These are phyloP conservation scores for Lasius fuliginosus DNA, from an alignment of 2,888 invertebrate genomes.

Conservation along the genomic window DNA sequence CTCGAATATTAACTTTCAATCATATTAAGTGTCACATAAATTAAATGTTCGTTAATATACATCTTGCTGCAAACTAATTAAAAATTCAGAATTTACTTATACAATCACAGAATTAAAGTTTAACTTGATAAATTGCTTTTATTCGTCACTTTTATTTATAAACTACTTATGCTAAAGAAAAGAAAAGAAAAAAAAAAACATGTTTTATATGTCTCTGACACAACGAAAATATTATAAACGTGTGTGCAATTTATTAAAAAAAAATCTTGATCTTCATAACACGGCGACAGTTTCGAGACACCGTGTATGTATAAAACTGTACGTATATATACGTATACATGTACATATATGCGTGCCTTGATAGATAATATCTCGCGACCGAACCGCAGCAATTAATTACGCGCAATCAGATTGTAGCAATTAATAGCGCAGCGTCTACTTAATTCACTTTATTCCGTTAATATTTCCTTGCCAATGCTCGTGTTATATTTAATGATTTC, in stretches of 20 bases:
- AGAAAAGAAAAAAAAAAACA: not conserved
- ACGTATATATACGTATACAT: not conserved
- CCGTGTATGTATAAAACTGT: not conserved
- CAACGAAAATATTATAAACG: not conserved
- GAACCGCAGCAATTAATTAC: slow-evolving; percentile 67
- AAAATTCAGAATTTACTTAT: not conserved
- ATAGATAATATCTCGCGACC: slow-evolving; percentile 57
- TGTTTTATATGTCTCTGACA: not conserved
- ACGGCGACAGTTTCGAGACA: not conserved
- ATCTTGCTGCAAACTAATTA: not conserved
- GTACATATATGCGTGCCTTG: slow-evolving; percentile 12
- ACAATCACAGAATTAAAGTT: not conserved
- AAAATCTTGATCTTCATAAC: not conserved
- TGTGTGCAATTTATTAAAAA: slow-evolving; percentile 13
- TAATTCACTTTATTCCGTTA: slow-evolving; percentile 66
- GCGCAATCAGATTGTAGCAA: slow-evolving; percentile 66
- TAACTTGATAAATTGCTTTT: not conserved
- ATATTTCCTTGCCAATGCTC: slow-evolving; percentile 60
- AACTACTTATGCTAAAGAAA: not conserved
- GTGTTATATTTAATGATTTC: not conserved
- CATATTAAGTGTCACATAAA: not conserved
- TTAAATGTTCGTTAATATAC: not conserved
- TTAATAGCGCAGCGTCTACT: slow-evolving; percentile 65
- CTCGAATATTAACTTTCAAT: not conserved
- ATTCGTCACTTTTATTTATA: not conserved